Percentiles rank a stretch among this genome's conserved stretches.
phyloP scores from a whole-genome alignment of 2,888 invertebrate genomes.

The Apotomis turbidana region DNA sequence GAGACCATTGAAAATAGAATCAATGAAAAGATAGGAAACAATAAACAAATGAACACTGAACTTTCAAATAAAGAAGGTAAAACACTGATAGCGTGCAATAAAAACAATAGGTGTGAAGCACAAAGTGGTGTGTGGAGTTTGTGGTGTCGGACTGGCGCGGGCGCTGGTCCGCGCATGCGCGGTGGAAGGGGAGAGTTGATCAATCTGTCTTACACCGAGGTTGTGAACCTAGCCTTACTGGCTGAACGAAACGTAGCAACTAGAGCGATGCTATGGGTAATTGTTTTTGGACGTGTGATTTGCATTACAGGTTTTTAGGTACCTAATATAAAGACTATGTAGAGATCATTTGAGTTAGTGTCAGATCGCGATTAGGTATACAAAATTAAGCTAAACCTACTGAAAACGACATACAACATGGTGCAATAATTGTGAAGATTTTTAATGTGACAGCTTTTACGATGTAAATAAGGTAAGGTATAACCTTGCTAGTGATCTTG shows the following conservation, averaged over 20 bases:
- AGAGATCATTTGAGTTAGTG: not conserved
- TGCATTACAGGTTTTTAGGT: not conserved
- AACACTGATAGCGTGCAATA: conserved; percentile 31
- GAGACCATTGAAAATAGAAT: conserved; percentile 34
- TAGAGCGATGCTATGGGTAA: conserved; percentile 5
- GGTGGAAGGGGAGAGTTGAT: conserved; percentile 58
- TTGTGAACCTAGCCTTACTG: conserved; percentile 40
- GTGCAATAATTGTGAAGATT: no score
- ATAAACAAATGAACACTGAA: conserved; percentile 52
- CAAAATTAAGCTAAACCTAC: no score
- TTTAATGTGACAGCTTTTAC: no score
- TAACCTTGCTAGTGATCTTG: no score
- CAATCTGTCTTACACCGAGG: conserved; percentile 53
- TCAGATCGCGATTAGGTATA: no score
- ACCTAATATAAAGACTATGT: not conserved
- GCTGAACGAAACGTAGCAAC: not conserved
- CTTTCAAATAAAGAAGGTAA: conserved; percentile 48
- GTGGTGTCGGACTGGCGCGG: conserved; percentile 54
- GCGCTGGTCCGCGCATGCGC: conserved; percentile 48
- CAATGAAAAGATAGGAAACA: conserved; percentile 32
- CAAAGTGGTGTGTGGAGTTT: conserved; percentile 43
- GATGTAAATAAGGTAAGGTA: no score
- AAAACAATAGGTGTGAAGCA: conserved; percentile 62
- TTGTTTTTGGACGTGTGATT: not conserved
- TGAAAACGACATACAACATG: no score